These are phyloP conservation scores for Channa maculata DNA, from an alignment of 2,113 vertebrate genomes.

Conservation along the genomic window DNA sequence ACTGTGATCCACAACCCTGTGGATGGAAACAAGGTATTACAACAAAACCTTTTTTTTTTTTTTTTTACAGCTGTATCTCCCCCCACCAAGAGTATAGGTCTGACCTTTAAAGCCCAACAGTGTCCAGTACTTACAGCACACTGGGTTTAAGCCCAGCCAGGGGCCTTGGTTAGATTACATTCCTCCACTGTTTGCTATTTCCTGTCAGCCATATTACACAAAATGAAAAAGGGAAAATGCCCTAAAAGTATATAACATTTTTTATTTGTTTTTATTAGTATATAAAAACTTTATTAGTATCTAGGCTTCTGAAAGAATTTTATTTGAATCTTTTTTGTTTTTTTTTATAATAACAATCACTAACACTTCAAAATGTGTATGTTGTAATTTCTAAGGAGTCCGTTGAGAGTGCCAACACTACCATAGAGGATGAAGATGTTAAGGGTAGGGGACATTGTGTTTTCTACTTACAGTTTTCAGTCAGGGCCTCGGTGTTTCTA, in stretches of 20 bases:
- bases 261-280: no score
- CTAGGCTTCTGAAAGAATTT: no score
- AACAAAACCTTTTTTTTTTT: not conserved
- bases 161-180: no score
- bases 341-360: not conserved
- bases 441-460: constrained; percentile 87
- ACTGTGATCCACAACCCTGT: constrained; percentile 98
- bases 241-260: no score
- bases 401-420: constrained; percentile 97
- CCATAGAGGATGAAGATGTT: constrained; percentile 98
- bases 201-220: no score
- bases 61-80: not conserved
- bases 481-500: not conserved
- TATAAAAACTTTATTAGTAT: no score
- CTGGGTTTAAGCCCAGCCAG: no score
- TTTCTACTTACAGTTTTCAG: not conserved
- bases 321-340: not conserved
- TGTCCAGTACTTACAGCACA: no score
- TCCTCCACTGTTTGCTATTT: no score
- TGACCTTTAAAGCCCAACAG: no score
- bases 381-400: constrained; percentile 87
- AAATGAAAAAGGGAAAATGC: no score
- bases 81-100: not conserved
- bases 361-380: constrained; percentile 8
- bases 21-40: constrained; percentile 97